phyloP scores from a whole-genome alignment of 2,113 vertebrate genomes.

The Takifugu flavidus region DNA sequence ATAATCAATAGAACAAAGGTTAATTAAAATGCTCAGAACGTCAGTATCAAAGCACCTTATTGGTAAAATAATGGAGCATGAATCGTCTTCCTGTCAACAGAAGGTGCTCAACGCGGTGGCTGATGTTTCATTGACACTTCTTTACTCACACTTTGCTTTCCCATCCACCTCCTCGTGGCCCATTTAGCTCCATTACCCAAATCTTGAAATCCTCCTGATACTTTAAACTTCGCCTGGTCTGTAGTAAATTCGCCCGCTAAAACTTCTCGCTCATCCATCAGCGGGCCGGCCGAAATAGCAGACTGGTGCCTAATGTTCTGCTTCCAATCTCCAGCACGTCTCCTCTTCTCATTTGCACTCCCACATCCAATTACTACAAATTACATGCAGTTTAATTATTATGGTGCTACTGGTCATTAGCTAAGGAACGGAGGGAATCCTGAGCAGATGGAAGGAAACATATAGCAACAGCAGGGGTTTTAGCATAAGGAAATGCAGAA shows the following conservation, averaged over 20 bases:
- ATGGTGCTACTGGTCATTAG: constrained; percentile 52
- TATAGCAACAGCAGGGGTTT: neutral
- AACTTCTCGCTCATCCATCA: constrained; percentile 8
- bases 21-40: no score
- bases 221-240: neutral
- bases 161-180: neutral
- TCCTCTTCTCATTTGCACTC: constrained; percentile 33
- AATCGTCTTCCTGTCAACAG: no score
- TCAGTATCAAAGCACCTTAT: no score
- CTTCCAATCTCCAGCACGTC: constrained; percentile 36
- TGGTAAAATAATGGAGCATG: no score
- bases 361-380: constrained; percentile 54
- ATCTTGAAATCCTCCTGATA: neutral
- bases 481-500: constrained; percentile 44
- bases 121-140: no score
- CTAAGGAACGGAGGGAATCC: constrained; percentile 35
- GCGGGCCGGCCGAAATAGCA: constrained; percentile 8
- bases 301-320: constrained; percentile 10
- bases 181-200: neutral
- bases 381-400: constrained; percentile 61
- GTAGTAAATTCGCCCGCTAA: constrained; percentile 20
- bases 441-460: neutral
- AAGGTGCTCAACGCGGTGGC: no score
- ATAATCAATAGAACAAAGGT: no score
- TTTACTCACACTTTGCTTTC: no score